Conservation (phyloP, 2,113 vertebrate genomes). For the Fregata magnificens region DNA sequence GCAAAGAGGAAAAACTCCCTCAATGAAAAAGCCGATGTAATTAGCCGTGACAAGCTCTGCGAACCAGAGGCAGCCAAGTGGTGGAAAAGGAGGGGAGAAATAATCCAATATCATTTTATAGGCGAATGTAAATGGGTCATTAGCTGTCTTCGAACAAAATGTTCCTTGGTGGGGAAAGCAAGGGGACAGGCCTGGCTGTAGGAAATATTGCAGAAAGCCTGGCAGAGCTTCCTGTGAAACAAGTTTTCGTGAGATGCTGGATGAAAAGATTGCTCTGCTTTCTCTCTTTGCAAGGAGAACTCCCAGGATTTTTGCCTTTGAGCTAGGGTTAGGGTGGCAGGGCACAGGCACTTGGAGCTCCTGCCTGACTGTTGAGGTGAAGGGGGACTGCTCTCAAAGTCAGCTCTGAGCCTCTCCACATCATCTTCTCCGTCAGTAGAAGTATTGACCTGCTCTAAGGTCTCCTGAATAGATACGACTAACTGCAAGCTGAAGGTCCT, state of each 20-base stretch:
- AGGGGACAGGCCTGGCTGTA: neutral
- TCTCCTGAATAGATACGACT: neutral
- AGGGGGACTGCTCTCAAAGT: neutral
- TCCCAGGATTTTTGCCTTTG: neutral
- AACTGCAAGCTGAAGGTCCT: neutral
- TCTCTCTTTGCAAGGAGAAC: neutral
- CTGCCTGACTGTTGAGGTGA: neutral
- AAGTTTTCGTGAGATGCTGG: neutral
- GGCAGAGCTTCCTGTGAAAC: neutral
- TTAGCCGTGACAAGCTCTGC: neutral
- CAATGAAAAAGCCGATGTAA: neutral
- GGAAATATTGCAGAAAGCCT: neutral
- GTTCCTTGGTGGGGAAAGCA: slow-evolving; percentile 2
- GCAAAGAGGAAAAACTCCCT: neutral
- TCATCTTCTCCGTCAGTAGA: neutral
- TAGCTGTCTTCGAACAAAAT: slow-evolving; percentile 3
- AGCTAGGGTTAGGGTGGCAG: neutral
- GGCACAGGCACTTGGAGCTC: neutral
- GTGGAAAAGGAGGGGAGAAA: neutral
- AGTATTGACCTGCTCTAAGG: neutral
- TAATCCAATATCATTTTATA: neutral
- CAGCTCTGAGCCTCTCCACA: neutral
- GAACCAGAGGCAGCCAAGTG: neutral
- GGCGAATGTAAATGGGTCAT: neutral
- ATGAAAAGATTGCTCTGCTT: neutral